phyloP scores from a whole-genome alignment of 2,888 invertebrate genomes.

The Leptopilina myrica region DNA sequence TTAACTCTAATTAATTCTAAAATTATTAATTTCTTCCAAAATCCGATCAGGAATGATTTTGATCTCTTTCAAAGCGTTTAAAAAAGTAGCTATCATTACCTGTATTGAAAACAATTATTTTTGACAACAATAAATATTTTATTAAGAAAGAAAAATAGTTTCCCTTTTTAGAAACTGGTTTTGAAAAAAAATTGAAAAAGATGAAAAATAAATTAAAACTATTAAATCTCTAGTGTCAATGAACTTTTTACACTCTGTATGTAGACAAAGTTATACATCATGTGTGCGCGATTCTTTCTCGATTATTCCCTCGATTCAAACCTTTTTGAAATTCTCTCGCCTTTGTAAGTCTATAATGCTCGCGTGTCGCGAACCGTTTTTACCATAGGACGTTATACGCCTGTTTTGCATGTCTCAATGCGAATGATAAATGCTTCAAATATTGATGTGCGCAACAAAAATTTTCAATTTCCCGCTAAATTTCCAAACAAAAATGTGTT shows the following conservation, averaged over 20 bases:
- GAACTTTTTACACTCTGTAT: conserved; percentile 9
- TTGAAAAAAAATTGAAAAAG: neutral
- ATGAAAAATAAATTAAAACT: neutral
- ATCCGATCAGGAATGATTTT: too few species aligned
- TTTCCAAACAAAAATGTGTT: too few species aligned
- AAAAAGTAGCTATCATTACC: too few species aligned
- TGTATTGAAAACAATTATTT: too few species aligned
- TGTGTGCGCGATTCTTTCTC: conserved; percentile 41
- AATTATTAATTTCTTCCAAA: too few species aligned
- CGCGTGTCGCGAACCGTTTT: conserved; percentile 35
- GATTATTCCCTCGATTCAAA: conserved; percentile 48
- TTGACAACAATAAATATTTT: too few species aligned
- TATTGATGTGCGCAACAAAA: conserved; percentile 27
- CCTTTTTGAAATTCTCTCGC: conserved; percentile 47
- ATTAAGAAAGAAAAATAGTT: too few species aligned
- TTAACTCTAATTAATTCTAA: too few species aligned
- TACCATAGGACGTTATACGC: conserved; percentile 5
- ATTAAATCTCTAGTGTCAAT: neutral
- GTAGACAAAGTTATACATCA: conserved; percentile 4
- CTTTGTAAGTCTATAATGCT: conserved; percentile 34
- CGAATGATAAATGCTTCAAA: conserved; percentile 35
- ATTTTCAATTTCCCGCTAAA: conserved; percentile 8
- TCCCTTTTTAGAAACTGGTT: too few species aligned
- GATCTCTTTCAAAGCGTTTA: too few species aligned
- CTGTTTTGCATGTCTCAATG: conserved; percentile 38